phyloP scores from a whole-genome alignment of 1,140 invertebrate species.

The Drosophila asahinai region DNA sequence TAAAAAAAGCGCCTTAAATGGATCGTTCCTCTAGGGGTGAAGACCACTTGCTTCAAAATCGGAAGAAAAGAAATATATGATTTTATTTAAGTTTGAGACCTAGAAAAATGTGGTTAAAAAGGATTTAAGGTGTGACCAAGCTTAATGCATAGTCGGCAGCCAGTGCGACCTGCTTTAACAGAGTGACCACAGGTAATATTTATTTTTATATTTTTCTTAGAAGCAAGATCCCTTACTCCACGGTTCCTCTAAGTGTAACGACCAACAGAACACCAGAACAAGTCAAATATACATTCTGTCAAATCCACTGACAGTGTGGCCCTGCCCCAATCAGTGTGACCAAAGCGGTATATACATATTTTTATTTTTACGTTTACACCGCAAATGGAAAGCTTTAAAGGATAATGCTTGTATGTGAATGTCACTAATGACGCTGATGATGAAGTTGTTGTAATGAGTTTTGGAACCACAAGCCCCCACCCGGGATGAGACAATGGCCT shows the following conservation, averaged over 20 bases:
- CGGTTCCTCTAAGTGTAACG: no score
- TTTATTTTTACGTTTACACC: background rate
- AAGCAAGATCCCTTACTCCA: no score
- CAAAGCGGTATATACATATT: background rate
- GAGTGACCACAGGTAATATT: no score
- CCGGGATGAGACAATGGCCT: conserved; percentile 57
- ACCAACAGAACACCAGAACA: no score
- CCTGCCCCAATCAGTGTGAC: background rate
- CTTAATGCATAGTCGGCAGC: no score
- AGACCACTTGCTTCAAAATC: background rate
- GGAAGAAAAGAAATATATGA: background rate
- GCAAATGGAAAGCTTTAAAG: conserved; percentile 16
- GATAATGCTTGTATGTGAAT: conserved; percentile 13
- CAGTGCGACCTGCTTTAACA: no score
- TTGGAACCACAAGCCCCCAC: conserved; percentile 23
- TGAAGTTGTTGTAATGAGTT: conserved; percentile 44
- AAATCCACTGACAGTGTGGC: background rate
- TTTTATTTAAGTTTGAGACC: background rate
- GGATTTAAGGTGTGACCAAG: no score
- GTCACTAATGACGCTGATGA: conserved; percentile 16
- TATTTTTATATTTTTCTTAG: no score
- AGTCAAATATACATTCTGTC: background rate
- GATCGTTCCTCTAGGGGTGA: no score
- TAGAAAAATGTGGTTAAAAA: background rate
- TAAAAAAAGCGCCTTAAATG: no score